Conservation (phyloP, 2,113 vertebrate species). For the Anarhynchus alexandrinus region DNA sequence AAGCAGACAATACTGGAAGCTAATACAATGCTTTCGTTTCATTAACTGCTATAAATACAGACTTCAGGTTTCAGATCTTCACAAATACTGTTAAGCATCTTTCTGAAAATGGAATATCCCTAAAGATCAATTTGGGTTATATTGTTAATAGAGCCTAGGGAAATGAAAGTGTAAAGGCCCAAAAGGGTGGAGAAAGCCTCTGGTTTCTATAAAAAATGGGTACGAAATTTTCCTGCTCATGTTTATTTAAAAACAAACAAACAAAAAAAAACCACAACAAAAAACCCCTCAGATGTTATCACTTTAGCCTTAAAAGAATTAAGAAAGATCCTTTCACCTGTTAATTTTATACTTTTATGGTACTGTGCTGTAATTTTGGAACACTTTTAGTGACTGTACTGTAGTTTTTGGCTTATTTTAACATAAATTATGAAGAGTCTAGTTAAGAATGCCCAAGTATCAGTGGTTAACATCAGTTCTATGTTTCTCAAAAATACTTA, state of each 20-base stretch:
- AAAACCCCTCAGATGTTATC: neutral
- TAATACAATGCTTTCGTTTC: neutral
- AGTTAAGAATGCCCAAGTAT: neutral
- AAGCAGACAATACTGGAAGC: neutral
- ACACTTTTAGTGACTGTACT: neutral
- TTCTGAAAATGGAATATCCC: neutral
- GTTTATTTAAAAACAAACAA: neutral
- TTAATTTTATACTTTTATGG: neutral
- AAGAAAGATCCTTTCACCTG: neutral
- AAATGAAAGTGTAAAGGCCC: neutral
- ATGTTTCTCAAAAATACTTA: neutral
- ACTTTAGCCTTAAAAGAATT: neutral
- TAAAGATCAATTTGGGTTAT: accelerated
- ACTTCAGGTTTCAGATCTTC: neutral
- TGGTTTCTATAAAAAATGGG: neutral
- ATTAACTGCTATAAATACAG: neutral
- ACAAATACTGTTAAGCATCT: neutral
- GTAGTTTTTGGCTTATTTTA: neutral
- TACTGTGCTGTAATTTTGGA: neutral
- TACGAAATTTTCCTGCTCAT: neutral
- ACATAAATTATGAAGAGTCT: neutral
- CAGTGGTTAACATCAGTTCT: neutral
- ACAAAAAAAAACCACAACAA: neutral
- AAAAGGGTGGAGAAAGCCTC: neutral
- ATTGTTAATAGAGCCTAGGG: neutral